Conservation (phyloP, 2,113 vertebrate species). For the Pterocles orientalis region DNA sequence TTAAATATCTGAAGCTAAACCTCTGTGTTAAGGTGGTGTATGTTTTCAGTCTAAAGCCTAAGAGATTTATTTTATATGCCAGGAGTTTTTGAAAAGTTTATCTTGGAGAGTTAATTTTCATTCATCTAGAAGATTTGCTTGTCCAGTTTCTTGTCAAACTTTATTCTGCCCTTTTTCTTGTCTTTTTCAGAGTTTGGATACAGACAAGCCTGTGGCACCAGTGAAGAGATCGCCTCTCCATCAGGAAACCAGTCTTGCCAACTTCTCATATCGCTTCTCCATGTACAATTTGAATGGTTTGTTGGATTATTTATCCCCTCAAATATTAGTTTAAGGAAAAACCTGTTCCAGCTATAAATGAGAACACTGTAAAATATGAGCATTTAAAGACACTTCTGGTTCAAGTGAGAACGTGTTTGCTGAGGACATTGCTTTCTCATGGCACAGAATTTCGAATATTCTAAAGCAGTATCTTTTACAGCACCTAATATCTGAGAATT, state of each 20-base stretch:
- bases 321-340: neutral
- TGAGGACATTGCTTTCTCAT: neutral
- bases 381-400: neutral
- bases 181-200: conserved; percentile 88
- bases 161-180: neutral
- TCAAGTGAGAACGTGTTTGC: neutral
- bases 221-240: conserved; percentile 91
- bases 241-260: conserved; percentile 97
- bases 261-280: conserved; percentile 99
- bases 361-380: neutral
- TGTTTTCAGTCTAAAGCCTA: neutral
- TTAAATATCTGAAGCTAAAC: neutral
- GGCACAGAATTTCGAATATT: neutral
- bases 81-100: neutral
- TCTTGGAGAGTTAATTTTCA: neutral
- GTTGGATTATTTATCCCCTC: conserved; percentile 27
- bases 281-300: conserved; percentile 99
- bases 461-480: neutral
- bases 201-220: conserved; percentile 87
- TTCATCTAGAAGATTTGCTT: neutral
- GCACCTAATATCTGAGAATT: neutral
- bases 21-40: neutral
- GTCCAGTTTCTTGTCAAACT: neutral
- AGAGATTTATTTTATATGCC: neutral
- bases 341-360: neutral